phyloP scores from a whole-genome alignment of 1,140 invertebrate genomes.

The Achatina immaculata region DNA sequence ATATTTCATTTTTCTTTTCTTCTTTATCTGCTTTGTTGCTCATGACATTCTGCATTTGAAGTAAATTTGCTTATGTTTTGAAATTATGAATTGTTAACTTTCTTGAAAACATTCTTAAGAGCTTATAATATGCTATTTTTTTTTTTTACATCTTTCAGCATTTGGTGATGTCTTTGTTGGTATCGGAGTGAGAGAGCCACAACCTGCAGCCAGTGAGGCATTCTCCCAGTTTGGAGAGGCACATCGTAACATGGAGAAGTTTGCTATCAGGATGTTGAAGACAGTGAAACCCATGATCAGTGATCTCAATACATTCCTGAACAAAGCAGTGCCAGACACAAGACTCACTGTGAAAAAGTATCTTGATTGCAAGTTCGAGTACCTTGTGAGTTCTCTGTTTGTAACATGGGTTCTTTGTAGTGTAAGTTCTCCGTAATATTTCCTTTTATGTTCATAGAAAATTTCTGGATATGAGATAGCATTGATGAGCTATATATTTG shows the following conservation, averaged over 20 bases:
- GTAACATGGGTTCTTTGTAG: too few relatives aligned
- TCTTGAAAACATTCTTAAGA: too few relatives aligned
- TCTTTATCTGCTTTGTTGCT: too few relatives aligned
- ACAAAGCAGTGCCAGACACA: constrained; percentile 98
- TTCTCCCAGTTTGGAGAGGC: constrained; percentile 96
- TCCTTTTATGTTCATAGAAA: not conserved
- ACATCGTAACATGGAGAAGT: constrained; percentile 92
- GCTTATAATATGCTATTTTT: too few relatives aligned
- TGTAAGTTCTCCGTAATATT: too few relatives aligned
- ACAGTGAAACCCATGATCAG: constrained; percentile 90
- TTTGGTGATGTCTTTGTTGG: constrained; percentile 95
- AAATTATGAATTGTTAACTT: too few relatives aligned
- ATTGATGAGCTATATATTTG: too few relatives aligned
- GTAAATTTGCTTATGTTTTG: too few relatives aligned
- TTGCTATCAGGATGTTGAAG: constrained; percentile 91
- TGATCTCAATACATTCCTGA: constrained; percentile 94
- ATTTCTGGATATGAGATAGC: too few relatives aligned
- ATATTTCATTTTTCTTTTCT: too few relatives aligned
- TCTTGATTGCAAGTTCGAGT: constrained; percentile 97
- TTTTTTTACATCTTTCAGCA: constrained; percentile 72
- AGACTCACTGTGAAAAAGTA: constrained; percentile 97
- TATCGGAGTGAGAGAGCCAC: constrained; percentile 95
- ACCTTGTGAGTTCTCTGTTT: constrained; percentile 76
- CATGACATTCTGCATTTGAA: too few relatives aligned
- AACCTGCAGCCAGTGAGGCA: constrained; percentile 93